Evolutionary conservation across 2,888 invertebrate genomes (phyloP).

Genomic region (Metalampra italica): DNA sequence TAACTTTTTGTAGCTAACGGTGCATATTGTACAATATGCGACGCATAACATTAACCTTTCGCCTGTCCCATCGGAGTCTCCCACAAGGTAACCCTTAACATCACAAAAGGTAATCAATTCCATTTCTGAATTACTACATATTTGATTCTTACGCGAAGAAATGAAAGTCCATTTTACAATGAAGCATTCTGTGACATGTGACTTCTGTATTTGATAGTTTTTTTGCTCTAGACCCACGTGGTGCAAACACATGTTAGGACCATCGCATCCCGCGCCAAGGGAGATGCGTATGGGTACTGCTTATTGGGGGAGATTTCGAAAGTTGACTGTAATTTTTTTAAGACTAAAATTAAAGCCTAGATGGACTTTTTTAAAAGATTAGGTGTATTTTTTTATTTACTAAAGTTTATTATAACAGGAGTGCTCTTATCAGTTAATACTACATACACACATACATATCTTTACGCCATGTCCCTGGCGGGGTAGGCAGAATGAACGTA

Average conservation of each 20-base stretch:
- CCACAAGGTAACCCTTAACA: constrained; percentile 60
- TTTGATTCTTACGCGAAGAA: neutral
- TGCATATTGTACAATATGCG: constrained; percentile 60
- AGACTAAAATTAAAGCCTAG: too few relatives aligned
- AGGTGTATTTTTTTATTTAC: too few relatives aligned
- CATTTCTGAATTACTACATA: neutral
- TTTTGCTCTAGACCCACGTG: constrained; percentile 65
- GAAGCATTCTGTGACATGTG: neutral
- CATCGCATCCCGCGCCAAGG: constrained; percentile 61
- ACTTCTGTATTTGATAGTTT: constrained; percentile 11
- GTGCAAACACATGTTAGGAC: constrained; percentile 63
- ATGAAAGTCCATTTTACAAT: neutral
- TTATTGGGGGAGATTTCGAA: constrained; percentile 35
- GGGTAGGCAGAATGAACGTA: too few relatives aligned
- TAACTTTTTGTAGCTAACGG: constrained; percentile 23
- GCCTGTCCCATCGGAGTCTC: constrained; percentile 63
- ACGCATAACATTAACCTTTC: constrained; percentile 69
- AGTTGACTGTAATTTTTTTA: neutral
- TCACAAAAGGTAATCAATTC: constrained; percentile 11
- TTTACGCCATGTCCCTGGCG: too few relatives aligned
- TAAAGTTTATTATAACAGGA: too few relatives aligned
- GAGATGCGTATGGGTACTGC: constrained; percentile 53
- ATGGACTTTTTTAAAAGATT: too few relatives aligned
- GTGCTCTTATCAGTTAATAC: too few relatives aligned
- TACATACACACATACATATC: too few relatives aligned